A percentile compares a stretch with the other conserved stretches of the same genome.
These are phyloP conservation scores for Drosophila birchii DNA, from an alignment of 2,888 invertebrate species.

Conservation along the genomic window DNA sequence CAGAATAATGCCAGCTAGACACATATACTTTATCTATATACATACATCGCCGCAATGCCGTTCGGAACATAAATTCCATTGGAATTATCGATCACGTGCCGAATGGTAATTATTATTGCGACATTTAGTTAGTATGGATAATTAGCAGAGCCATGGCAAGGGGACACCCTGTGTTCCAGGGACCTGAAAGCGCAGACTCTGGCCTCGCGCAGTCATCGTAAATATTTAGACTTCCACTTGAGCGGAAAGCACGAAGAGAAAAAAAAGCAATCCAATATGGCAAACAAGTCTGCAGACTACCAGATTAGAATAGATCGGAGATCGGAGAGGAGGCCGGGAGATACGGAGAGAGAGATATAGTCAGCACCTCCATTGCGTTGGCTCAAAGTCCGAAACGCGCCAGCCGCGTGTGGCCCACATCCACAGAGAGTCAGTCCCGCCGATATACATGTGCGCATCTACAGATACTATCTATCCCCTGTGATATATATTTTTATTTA, in stretches of 20 bases:
- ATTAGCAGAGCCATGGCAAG: background rate
- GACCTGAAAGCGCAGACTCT: constrained; percentile 10
- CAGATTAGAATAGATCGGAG: constrained; percentile 41
- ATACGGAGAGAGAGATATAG: constrained; percentile 9
- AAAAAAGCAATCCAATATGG: constrained; percentile 40
- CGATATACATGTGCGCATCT: constrained; percentile 14
- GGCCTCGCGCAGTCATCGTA: constrained; percentile 12
- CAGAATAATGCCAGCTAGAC: constrained; percentile 20
- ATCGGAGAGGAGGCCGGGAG: constrained; percentile 2
- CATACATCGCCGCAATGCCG: constrained; percentile 8
- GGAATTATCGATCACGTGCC: constrained; percentile 42
- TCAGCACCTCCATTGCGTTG: constrained; percentile 26
- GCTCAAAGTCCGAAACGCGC: constrained; percentile 46
- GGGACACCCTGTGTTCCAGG: constrained; percentile 38
- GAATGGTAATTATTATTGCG: constrained; percentile 13
- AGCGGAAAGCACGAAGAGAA: constrained; percentile 13
- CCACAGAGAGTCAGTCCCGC: constrained; percentile 23
- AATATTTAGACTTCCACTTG: constrained; percentile 46
- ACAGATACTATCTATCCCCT: constrained; percentile 32
- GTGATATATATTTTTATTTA: constrained; percentile 52
- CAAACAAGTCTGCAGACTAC: constrained; percentile 52
- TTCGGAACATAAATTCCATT: constrained; percentile 26
- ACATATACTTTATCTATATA: constrained; percentile 16
- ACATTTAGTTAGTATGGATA: constrained; percentile 14
- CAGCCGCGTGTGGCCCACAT: constrained; percentile 44